These are phyloP conservation scores for Hemicentrotus pulcherrimus DNA, from an alignment of 35 echinoderm and acorn worm species.

Conservation along the genomic window DNA sequence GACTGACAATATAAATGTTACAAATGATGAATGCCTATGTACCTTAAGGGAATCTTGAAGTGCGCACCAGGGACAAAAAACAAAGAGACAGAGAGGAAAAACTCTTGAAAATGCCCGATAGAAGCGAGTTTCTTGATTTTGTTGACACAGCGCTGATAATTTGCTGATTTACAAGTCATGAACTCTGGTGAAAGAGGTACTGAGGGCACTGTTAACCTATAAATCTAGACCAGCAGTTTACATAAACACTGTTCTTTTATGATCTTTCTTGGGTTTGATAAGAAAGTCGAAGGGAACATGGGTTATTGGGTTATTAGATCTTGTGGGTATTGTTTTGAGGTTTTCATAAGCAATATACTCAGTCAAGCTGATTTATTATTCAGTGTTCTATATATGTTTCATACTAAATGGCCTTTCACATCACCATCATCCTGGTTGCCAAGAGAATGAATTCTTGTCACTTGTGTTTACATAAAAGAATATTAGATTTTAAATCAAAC, in stretches of 20 bases:
- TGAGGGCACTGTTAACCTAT: neutral
- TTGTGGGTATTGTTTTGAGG: neutral
- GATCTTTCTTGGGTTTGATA: neutral
- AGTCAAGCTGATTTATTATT: too few relatives aligned
- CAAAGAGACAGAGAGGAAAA: neutral
- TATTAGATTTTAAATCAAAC: too few relatives aligned
- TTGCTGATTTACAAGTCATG: constrained; percentile 6
- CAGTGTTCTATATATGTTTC: too few relatives aligned
- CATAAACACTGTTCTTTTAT: neutral
- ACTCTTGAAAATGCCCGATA: constrained; percentile 3
- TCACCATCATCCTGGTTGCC: too few relatives aligned
- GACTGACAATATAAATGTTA: neutral
- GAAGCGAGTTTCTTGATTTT: neutral
- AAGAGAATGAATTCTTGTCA: too few relatives aligned
- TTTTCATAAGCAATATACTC: too few relatives aligned
- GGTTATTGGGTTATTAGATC: neutral
- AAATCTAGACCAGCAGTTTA: neutral
- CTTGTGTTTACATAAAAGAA: too few relatives aligned
- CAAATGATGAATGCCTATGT: neutral
- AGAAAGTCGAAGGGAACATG: neutral
- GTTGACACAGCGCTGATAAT: neutral
- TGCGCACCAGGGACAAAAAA: neutral
- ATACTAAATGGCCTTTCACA: too few relatives aligned
- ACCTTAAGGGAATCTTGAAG: neutral
- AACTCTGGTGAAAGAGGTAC: neutral